These are phyloP conservation scores for Galerucella nymphaeae DNA, from an alignment of 2,888 invertebrate species.

Conservation along the genomic window DNA sequence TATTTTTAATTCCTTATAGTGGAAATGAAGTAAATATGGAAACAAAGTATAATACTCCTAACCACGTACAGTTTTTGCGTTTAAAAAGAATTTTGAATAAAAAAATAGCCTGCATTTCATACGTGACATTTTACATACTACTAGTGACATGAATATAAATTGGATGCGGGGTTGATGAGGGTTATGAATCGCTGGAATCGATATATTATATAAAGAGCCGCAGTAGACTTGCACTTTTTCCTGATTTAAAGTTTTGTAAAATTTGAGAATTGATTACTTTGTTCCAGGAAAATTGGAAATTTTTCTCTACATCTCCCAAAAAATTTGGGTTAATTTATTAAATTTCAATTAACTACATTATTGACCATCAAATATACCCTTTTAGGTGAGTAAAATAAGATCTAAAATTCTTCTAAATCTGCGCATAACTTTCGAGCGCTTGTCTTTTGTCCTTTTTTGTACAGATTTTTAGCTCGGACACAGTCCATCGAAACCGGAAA, in stretches of 20 bases:
- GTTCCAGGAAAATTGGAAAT: not conserved
- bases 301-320: too few species aligned
- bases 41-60: not conserved
- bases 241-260: not conserved
- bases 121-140: constrained; percentile 8
- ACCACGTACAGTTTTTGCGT: not conserved
- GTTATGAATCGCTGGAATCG: constrained; percentile 11
- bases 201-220: constrained; percentile 2
- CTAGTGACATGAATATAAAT: constrained; percentile 18
- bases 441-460: too few species aligned
- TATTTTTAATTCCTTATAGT: not conserved
- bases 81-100: not conserved
- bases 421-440: too few species aligned
- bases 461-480: too few species aligned
- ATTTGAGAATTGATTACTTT: not conserved
- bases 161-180: constrained; percentile 8
- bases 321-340: too few species aligned
- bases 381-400: too few species aligned
- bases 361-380: too few species aligned
- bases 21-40: not conserved
- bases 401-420: too few species aligned
- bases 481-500: too few species aligned
- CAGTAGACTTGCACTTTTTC: not conserved
- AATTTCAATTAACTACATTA: too few species aligned
- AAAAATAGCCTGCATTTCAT: constrained; percentile 11